These are phyloP conservation scores for Drosophila atripex DNA, from an alignment of 2,888 invertebrate genomes.

Conservation along the genomic window DNA sequence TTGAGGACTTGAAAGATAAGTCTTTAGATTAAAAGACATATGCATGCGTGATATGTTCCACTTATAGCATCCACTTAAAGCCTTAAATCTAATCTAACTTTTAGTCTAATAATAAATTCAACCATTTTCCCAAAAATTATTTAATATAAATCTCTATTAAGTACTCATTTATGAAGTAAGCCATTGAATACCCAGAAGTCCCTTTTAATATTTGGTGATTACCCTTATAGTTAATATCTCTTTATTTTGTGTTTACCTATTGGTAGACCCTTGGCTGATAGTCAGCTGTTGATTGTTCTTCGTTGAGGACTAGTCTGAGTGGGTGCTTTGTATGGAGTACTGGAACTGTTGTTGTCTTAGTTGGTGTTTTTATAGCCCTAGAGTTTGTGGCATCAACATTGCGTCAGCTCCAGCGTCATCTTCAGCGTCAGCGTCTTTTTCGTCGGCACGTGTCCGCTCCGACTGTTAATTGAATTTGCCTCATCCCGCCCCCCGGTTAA, in stretches of 20 bases:
- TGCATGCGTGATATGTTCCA: too few relatives aligned
- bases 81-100: too few relatives aligned
- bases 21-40: not conserved
- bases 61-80: too few relatives aligned
- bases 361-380: slow-evolving; percentile 41
- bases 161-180: too few relatives aligned
- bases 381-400: slow-evolving; percentile 20
- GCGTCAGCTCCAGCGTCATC: slow-evolving; percentile 19
- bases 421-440: slow-evolving; percentile 19
- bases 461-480: slow-evolving; percentile 70
- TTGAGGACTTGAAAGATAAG: not conserved
- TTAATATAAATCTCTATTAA: not conserved
- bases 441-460: slow-evolving; percentile 45
- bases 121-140: too few relatives aligned
- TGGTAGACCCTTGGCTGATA: not conserved
- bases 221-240: not conserved
- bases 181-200: not conserved
- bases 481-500: slow-evolving; percentile 21
- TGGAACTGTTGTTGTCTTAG: slow-evolving; percentile 13
- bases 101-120: too few relatives aligned
- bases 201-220: not conserved
- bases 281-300: not conserved
- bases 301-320: slow-evolving; percentile 29
- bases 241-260: not conserved
- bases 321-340: slow-evolving; percentile 42